Conservation (phyloP, 2,888 invertebrate genomes). For the Cylindroiulus punctatus region DNA sequence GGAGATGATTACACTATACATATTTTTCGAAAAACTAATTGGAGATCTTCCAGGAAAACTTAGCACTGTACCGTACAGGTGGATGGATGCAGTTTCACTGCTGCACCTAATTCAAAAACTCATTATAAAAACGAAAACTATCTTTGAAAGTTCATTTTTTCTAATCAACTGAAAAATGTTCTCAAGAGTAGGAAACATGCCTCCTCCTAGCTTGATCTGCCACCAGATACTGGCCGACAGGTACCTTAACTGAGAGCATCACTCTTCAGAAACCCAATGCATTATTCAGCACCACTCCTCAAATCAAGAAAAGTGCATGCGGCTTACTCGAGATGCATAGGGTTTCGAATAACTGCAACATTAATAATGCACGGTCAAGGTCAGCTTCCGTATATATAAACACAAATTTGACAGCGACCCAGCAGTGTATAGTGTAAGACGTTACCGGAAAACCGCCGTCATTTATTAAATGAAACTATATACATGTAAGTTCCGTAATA, state of each 20-base stretch:
- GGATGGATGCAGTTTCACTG: not conserved
- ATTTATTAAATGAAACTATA: constrained; percentile 19
- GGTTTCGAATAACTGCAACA: constrained; percentile 15
- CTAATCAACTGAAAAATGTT: not conserved
- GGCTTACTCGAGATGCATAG: not conserved
- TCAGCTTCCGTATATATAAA: not conserved
- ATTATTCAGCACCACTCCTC: constrained; percentile 36
- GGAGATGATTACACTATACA: not conserved
- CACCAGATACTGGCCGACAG: not conserved
- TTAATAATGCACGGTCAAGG: constrained; percentile 42
- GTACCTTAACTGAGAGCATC: not conserved
- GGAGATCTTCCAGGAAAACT: not conserved
- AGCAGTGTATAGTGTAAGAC: not conserved
- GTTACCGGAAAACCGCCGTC: not conserved
- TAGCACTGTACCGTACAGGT: not conserved
- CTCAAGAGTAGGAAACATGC: not conserved
- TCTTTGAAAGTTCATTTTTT: not conserved
- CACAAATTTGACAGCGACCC: constrained; percentile 16
- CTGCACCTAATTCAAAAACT: constrained; percentile 8
- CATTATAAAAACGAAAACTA: not conserved
- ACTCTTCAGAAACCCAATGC: not conserved
- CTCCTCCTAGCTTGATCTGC: not conserved
- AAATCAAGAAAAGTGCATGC: constrained; percentile 36
- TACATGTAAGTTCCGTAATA: not conserved
- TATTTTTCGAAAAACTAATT: constrained; percentile 4